These are phyloP conservation scores for Beaufortia kweichowensis DNA, from an alignment of 2,113 vertebrate species.

Conservation along the genomic window DNA sequence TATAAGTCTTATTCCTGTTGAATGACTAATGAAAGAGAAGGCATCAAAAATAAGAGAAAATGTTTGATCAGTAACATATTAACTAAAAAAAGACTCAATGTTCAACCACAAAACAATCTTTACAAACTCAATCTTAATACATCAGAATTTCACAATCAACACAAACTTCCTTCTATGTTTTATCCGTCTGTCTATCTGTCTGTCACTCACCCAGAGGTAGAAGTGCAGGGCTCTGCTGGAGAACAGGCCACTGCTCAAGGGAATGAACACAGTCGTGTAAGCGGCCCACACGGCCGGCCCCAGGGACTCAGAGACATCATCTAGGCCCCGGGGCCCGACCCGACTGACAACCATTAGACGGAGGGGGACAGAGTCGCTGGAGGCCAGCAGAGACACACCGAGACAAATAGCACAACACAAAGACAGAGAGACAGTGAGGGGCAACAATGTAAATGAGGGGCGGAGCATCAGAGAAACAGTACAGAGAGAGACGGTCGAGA, in stretches of 20 bases:
- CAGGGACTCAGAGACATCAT: constrained; percentile 61
- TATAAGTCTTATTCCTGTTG: too few relatives aligned
- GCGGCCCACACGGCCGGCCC: constrained; percentile 65
- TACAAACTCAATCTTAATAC: background rate
- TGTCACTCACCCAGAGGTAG: constrained; percentile 76
- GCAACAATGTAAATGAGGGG: constrained; percentile 7
- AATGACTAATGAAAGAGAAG: too few relatives aligned
- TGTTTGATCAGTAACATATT: too few relatives aligned
- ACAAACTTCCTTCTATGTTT: background rate
- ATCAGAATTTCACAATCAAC: background rate
- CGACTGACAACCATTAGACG: constrained; percentile 67
- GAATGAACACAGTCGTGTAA: constrained; percentile 78
- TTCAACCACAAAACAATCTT: background rate
- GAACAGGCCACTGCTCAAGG: constrained; percentile 75
- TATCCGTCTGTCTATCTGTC: background rate
- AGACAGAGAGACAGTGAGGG: background rate
- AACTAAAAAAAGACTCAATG: too few relatives aligned
- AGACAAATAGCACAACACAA: constrained; percentile 4
- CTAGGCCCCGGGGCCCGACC: constrained; percentile 70
- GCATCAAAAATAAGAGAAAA: too few relatives aligned
- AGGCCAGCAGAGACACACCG: constrained; percentile 52
- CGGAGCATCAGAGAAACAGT: background rate
- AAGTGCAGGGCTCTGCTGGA: constrained; percentile 78
- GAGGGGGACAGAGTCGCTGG: constrained; percentile 48
- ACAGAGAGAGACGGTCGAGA: background rate